Conservation (phyloP, 2,888 invertebrate species). For the Strigamia transsilvanica region DNA sequence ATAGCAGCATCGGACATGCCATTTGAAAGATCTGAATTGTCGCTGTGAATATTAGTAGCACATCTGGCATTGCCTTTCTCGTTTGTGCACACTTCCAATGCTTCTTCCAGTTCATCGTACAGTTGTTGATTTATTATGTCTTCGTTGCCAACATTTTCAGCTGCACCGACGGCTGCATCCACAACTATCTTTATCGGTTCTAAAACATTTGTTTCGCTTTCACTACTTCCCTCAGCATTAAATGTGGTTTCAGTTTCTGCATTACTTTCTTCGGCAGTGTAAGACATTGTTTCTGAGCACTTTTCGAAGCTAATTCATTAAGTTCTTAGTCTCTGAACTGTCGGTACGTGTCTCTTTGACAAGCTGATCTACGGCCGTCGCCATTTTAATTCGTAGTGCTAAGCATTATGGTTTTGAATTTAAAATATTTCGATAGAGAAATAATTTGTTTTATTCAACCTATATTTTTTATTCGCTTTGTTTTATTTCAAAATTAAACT, state of each 20-base stretch:
- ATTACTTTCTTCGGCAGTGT: not conserved
- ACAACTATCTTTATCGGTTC: not conserved
- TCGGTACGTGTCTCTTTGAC: not conserved
- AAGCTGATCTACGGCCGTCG: not conserved
- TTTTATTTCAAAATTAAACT: too few relatives aligned
- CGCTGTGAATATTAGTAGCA: not conserved
- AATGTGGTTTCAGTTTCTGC: not conserved
- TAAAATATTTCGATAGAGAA: too few relatives aligned
- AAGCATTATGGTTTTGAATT: too few relatives aligned
- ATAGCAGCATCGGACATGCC: slow-evolving; percentile 44
- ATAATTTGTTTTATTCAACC: too few relatives aligned
- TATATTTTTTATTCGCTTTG: too few relatives aligned
- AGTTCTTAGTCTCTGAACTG: not conserved
- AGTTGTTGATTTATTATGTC: not conserved
- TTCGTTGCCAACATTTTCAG: not conserved
- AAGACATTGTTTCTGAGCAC: not conserved
- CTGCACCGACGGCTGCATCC: not conserved
- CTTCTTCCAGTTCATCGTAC: slow-evolving; percentile 17
- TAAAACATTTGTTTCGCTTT: not conserved
- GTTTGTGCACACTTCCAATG: not conserved
- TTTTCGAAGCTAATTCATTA: not conserved
- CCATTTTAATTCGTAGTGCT: not conserved
- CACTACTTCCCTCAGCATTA: not conserved
- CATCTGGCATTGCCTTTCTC: not conserved
- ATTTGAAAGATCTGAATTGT: slow-evolving; percentile 37